Conservation (phyloP, 2,113 vertebrate genomes). For the Marcusenius ussheri region DNA sequence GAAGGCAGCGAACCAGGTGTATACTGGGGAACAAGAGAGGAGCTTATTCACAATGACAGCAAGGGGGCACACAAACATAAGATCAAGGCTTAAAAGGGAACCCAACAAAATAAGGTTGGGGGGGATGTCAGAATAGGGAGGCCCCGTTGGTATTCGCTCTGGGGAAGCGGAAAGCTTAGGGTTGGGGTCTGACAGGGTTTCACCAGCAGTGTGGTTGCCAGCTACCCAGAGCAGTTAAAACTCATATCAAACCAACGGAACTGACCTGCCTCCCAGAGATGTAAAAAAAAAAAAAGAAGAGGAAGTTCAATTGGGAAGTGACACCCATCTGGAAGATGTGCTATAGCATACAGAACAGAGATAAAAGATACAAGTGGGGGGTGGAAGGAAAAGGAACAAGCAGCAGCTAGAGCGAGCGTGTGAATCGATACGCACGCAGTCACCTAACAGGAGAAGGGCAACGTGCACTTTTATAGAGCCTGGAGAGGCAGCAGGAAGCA, state of each 20-base stretch:
- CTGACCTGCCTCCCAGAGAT: not conserved
- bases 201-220: not conserved
- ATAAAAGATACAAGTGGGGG: not conserved
- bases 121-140: not conserved
- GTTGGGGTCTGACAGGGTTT: not conserved
- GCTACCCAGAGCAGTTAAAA: not conserved
- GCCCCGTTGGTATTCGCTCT: not conserved
- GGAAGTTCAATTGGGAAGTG: not conserved
- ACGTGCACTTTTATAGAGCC: not conserved
- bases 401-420: not conserved
- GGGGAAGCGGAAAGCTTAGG: not conserved
- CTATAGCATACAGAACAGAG: not conserved
- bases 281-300: not conserved
- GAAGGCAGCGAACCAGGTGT: slow-evolving; percentile 67
- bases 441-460: not conserved
- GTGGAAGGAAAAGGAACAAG: not conserved
- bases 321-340: not conserved
- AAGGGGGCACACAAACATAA: not conserved
- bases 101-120: not conserved
- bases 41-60: not conserved
- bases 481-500: not conserved
- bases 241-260: not conserved
- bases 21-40: slow-evolving; percentile 44
- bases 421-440: not conserved
- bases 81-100: not conserved